Conservation (phyloP, 2,113 vertebrate genomes). For the Scalopus aquaticus region DNA sequence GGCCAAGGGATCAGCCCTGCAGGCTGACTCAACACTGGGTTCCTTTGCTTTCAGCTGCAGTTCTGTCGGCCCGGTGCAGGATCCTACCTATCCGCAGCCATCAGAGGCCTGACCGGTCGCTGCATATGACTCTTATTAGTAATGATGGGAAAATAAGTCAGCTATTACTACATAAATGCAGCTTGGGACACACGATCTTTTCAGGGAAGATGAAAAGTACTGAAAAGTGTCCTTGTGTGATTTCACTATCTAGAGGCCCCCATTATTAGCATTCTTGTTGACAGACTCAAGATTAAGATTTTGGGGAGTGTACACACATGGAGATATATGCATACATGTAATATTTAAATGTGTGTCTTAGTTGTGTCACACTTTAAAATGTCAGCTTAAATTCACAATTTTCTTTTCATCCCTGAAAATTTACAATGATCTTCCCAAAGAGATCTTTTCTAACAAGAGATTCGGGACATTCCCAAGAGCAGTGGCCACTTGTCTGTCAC, state of each 20-base stretch:
- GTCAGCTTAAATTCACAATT: not conserved
- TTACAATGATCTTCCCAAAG: not conserved
- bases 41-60: not conserved
- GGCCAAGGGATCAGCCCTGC: not conserved
- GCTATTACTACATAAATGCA: not conserved
- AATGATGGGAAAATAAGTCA: not conserved
- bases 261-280: not conserved
- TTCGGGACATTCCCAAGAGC: not conserved
- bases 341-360: not conserved
- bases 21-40: not conserved
- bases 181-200: not conserved
- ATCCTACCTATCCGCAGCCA: not conserved
- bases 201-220: not conserved
- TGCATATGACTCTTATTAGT: not conserved
- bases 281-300: not conserved
- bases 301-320: not conserved
- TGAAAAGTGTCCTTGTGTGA: not conserved
- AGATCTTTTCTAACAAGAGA: not conserved
- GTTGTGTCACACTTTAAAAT: constrained; percentile 2
- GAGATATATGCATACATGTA: not conserved
- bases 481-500: not conserved
- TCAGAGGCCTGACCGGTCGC: not conserved
- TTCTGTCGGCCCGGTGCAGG: not conserved
- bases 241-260: not conserved
- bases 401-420: not conserved